Evolutionary conservation across 2,888 invertebrate species (phyloP), one percentile per base, ranked within the genome.

Genomic region (Thera obeliscata): DNA sequence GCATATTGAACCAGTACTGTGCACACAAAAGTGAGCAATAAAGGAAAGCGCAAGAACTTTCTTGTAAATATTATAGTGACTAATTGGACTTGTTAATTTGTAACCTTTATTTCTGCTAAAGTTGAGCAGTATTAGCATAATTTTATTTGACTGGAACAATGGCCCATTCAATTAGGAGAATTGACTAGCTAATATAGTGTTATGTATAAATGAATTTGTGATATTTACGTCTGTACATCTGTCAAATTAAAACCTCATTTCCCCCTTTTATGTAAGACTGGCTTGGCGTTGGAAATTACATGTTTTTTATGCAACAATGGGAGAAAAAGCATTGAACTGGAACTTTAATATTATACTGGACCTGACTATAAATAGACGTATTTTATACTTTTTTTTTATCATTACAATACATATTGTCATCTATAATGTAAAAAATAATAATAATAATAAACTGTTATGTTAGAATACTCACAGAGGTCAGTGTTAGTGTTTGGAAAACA

Each of bases 71-170:
- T 22, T 22, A 36, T 67, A 66, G 63, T 59, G 59, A 64, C 41
- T 68, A 62, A 55, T 46, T 64, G 59, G 43, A 64, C 33, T 38
- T 58, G 64, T 57, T 66, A 54, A 64, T 61, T 61, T 49, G 38
- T 61, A 52, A 52, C 52, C 33, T 52, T 55, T 12, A 61, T 50
- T 69, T 46, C 67, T 70, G 72, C 70, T 71, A 74, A 72, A 69
- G 70, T 72, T 69, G 69, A 72, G 74, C 69, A 67, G 61, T 71
- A 71, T 59, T 61, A 41, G 50, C 55, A 56, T 61, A 55, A 54
- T 64, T 66, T 69, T 43, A 55, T 11, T 49, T 62, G 63, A 60
- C 67, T 67, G 66, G 35, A 57, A 57, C 61, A 58, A 56, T 66
- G 64, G 68, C 62, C 59, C 68, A 69, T 70, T 65, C 5, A 56